A percentile compares a stretch with the other conserved stretches of the same genome.
These are phyloP conservation scores for Battus philenor DNA, from an alignment of 1,140 invertebrate species.

Conservation along the genomic window DNA sequence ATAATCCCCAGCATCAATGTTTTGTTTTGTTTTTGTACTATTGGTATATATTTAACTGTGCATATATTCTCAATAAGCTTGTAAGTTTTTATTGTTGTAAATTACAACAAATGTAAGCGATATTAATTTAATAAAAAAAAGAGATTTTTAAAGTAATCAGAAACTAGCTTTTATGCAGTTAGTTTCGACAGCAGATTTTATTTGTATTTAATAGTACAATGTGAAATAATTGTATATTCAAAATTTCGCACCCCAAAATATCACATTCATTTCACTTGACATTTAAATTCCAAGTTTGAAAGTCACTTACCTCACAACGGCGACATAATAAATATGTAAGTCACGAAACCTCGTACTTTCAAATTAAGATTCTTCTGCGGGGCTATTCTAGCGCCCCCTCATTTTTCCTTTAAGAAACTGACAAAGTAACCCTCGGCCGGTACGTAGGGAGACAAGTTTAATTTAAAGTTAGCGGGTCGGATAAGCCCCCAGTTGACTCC, in stretches of 20 bases:
- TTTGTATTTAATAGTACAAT: too few species aligned
- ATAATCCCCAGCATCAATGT: too few species aligned
- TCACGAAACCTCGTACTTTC: slow-evolving; percentile 19
- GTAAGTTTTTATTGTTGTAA: too few species aligned
- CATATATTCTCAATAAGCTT: too few species aligned
- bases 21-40: too few species aligned
- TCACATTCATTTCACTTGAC: slow-evolving; percentile 6
- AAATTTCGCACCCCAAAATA: not conserved
- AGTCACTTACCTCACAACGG: slow-evolving; percentile 15
- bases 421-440: slow-evolving; percentile 34
- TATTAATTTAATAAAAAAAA: too few species aligned
- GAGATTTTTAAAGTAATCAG: too few species aligned
- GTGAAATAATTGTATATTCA: too few species aligned
- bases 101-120: too few species aligned
- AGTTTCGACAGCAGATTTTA: too few species aligned
- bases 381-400: slow-evolving; percentile 18
- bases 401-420: slow-evolving; percentile 36
- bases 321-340: slow-evolving; percentile 19
- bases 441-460: slow-evolving; percentile 49
- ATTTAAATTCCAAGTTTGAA: slow-evolving; percentile 15
- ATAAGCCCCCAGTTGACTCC: slow-evolving; percentile 40
- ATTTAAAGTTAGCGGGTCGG: slow-evolving; percentile 52
- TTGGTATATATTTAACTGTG: too few species aligned
- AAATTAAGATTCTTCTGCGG: slow-evolving; percentile 25
- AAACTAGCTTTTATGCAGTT: too few species aligned